Base-by-base conservation (phyloP, 2,797 vertebrate genomes). In the Melanotaenia pygmaea region DNA sequence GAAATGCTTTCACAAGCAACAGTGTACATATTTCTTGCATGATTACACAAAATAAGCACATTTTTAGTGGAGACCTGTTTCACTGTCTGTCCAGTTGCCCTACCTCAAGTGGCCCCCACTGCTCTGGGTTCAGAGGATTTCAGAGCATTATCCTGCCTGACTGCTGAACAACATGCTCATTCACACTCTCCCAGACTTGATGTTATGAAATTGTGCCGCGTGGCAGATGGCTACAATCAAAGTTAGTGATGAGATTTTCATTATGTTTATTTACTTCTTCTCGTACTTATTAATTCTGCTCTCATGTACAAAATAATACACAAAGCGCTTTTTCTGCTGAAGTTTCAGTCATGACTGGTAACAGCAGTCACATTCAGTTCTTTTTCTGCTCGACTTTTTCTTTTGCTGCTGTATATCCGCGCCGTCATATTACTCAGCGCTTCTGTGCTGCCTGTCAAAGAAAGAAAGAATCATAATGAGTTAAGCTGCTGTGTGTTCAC, bases 11-110 rank as follows among this genome's bases (percentile, higher is more conserved):
- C 85, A 86, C 79, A 72, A 86, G 83, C 74, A 88, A 73, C 69
- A 88, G 81, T 91, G 84, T 77, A 85, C 77, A 88, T 88, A 89
- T 92, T 92, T 91, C 81, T 92, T 90, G 89, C 90, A 86, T 91
- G 92, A 93, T 91, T 93, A 91, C 90, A 91, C 93, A n/a, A 93
- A 93, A 94, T 90, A 92, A 92, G 89, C 87, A 88, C 70, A 68
- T 77, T 93, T 84, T 76, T 79, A 81, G 76, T 82, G 70, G 74
- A 85, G 80, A 72, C 77, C 79, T 68, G 82, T 87, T 88, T 80
- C 82, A 79, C 77, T 73, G 84, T 80, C 77, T 84, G 83, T 76
- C 72, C 85, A 76, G 82, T 83, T 84, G 79, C 78, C 78, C 83
- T 82, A 77, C 78, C 75, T 89, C 79, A 90, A 89, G 83, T 87